Evolutionary conservation across 2,797 vertebrate species (phyloP), one percentile per base, ranked within the genome.

Genomic region (Danio choprae): DNA sequence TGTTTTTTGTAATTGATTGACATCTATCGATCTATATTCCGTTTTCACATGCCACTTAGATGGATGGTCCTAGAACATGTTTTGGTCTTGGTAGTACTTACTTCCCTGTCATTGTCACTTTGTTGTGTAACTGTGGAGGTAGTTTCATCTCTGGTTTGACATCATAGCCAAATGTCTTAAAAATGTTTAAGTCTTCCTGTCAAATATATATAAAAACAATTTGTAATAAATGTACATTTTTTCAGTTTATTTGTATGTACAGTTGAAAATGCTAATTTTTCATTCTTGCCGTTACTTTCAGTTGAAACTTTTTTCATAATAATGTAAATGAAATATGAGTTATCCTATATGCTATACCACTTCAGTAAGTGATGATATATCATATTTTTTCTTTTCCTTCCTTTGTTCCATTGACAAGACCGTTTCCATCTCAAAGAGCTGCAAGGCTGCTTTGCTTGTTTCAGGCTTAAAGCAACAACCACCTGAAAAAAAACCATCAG

Each of bases 381-480:
- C 64, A 48, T 29, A 48, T 20, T 15, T 3, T 48, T 48, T 67
- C 64, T 67, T 67, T 16, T 46, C 43, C 64, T 67, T 67, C 7
- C 64, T 29, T 0, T 48, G 43, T 9, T 67, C 64, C 64, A 48
- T 36, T 48, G 91, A 92, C 1, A 92, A 79, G 73, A 92, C 84
- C 0, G 91, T 92, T 65, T 92, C 91, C 4, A 89, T 88, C 84
- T 92, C 91, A 81, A 92, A 92, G 5, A 92, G 89, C 64, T 86
- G 88, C 22, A 92, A 70, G 53, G 90, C 89, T 0, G 87, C 85
- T 88, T 84, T 90, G 59, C 82, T 84, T 4, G 89, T 88, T 16
- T 78, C 1, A 69, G 90, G 91, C 77, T 90, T 92, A 83, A 92
- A 92, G 86, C 91, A 92, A 76, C 89, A 92, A 2, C 91, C 91